A percentile compares a stretch with the other conserved stretches of the same genome.
Evolutionary conservation across 2,888 invertebrate genomes (phyloP).

Genomic region (Chamaedrilus cognettii): DNA sequence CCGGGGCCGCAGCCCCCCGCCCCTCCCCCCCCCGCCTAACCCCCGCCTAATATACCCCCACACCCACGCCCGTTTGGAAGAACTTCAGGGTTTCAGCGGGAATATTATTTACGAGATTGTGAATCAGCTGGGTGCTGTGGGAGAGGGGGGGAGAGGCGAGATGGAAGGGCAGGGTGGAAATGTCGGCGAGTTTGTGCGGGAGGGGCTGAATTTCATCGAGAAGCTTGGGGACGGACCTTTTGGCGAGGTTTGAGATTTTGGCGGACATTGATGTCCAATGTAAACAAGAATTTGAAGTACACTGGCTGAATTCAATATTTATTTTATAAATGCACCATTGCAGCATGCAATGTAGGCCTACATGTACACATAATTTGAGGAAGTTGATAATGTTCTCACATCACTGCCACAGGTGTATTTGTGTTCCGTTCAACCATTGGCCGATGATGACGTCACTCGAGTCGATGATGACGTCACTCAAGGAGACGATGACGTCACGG

Average conservation of each 20-base stretch:
- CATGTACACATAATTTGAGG: no score
- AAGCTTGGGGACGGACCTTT: slow-evolving; percentile 87
- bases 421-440: background rate
- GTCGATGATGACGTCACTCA: background rate
- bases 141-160: slow-evolving; percentile 65
- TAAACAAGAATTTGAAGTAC: no score
- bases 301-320: no score
- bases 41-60: no score
- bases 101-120: background rate
- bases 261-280: no score
- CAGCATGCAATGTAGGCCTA: no score
- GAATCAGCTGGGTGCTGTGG: no score
- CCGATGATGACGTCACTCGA: background rate
- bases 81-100: background rate
- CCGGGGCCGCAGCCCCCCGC: no score
- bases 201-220: slow-evolving; percentile 80
- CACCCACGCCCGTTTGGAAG: no score
- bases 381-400: no score
- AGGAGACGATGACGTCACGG: background rate
- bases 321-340: no score
- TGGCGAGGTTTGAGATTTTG: slow-evolving; percentile 70
- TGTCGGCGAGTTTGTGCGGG: slow-evolving; percentile 78
- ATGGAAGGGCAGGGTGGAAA: slow-evolving; percentile 57
- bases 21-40: no score
- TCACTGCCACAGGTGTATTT: background rate